Base-by-base conservation (phyloP, 2,113 vertebrate species). In the Tragelaphus strepsiceros region DNA sequence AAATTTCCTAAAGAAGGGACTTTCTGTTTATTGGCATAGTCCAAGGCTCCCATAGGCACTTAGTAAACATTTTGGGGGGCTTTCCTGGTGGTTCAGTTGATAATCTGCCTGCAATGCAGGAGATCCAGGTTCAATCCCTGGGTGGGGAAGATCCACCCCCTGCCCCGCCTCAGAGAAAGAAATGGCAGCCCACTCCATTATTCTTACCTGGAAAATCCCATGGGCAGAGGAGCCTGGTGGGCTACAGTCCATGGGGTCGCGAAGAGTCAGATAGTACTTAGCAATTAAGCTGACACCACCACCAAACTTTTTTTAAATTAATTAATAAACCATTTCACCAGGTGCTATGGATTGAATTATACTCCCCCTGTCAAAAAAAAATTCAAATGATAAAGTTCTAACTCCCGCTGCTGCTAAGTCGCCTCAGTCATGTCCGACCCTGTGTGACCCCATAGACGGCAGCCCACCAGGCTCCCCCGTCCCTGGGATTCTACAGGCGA, bases 191-290 rank as follows among this genome's bases (percentile, higher is more conserved):
- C 62, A 64, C 30, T 64, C 62, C 64, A 35, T 35, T 71, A 35
- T 21, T 71, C n/a, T 71, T 71, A 35, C 64, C n/a, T 71, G 64
- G n/a, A 71, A 71, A 21, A 71, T 35, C 64, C 64, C 64, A 35
- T 3, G 8, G 17, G n/a, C 9, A 71, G 64, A 71, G 64, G n/a
- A 35, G 64, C 19, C n/a, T 71, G 64, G 64, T 22, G n/a, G 64
- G n/a, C 64, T 71, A 71, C n/a, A 71, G 9, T 71, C 64, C n/a
- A 21, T 22, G n/a, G n/a, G 2, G 9, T 71, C 2, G 0, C 0
- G 0, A 71, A 71, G 64, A 71, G 17, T 71, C n/a, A n/a, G 64
- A 71, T 9, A 71, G 19, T 19, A 21, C n/a, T 71, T 35, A 21
- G n/a, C 64, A 71, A 35, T 71, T 71, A 67, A 71, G 64, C 64